A percentile compares a stretch with the other conserved stretches of the same genome.
Conservation (phyloP, 2,113 vertebrate species). For the Oryzias celebensis region DNA sequence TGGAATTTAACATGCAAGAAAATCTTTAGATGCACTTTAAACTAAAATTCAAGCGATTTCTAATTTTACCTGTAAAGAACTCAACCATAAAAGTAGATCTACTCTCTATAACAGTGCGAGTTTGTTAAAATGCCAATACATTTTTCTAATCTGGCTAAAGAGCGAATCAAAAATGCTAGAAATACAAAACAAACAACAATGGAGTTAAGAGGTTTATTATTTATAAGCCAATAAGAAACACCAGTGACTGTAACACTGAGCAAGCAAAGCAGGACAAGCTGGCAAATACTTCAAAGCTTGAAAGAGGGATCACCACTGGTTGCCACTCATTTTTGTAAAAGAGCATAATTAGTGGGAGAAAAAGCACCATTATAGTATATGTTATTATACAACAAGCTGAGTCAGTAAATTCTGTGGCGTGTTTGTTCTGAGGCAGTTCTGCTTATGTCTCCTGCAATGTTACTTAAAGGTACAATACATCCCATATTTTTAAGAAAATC, state of each 20-base stretch:
- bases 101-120: slow-evolving; percentile 24
- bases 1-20: slow-evolving; percentile 37
- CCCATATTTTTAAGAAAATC: too few relatives aligned
- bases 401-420: slow-evolving; percentile 1
- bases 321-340: slow-evolving; percentile 11
- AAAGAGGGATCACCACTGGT: slow-evolving; percentile 14
- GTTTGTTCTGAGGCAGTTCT: slow-evolving; percentile 10
- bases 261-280: slow-evolving; percentile 12
- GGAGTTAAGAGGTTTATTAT: slow-evolving; percentile 32
- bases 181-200: slow-evolving; percentile 58
- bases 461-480: neutral
- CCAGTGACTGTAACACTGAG: slow-evolving; percentile 18
- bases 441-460: slow-evolving; percentile 1
- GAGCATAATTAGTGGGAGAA: slow-evolving; percentile 22
- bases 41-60: too few relatives aligned
- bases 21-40: too few relatives aligned
- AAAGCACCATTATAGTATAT: slow-evolving; percentile 2
- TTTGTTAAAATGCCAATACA: slow-evolving; percentile 52
- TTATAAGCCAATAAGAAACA: slow-evolving; percentile 35
- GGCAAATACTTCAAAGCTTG: slow-evolving; percentile 17
- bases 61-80: too few relatives aligned
- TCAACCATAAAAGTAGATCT: too few relatives aligned
- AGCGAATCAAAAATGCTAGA: slow-evolving; percentile 12
- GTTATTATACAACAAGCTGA: slow-evolving; percentile 10
- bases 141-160: slow-evolving; percentile 48